Percentiles rank a stretch among this genome's conserved stretches.
phyloP scores from a whole-genome alignment of 2,888 invertebrate species.

The Hemithea aestivaria region DNA sequence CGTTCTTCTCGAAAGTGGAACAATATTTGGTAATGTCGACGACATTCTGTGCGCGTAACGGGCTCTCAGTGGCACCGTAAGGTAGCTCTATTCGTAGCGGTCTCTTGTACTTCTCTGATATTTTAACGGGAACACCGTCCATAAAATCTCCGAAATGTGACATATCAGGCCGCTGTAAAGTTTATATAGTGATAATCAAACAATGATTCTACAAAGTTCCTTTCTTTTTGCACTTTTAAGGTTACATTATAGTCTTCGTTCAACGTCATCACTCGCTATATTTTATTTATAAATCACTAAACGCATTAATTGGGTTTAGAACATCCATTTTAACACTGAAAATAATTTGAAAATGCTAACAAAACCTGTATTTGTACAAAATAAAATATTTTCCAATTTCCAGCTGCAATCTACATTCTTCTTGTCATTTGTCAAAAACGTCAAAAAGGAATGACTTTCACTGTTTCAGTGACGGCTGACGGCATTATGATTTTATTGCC shows the following conservation, averaged over 20 bases:
- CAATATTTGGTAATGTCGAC: conserved; percentile 80
- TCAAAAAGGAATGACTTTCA: no score
- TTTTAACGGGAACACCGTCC: conserved; percentile 93
- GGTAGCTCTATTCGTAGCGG: conserved; percentile 82
- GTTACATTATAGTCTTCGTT: conserved; percentile 68
- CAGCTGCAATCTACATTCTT: conserved; percentile 6
- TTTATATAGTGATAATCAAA: conserved; percentile 51
- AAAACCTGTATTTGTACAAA: conserved; percentile 7
- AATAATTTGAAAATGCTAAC: not conserved
- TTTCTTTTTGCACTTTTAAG: conserved; percentile 68
- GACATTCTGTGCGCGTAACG: conserved; percentile 56
- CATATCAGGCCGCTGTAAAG: conserved; percentile 56
- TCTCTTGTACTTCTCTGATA: conserved; percentile 91
- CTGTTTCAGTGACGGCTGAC: no score
- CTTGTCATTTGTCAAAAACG: conserved; percentile 1
- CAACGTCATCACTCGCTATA: conserved; percentile 65
- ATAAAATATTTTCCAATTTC: conserved; percentile 16
- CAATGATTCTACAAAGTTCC: conserved; percentile 70
- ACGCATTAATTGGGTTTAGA: conserved; percentile 3
- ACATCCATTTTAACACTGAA: conserved; percentile 10
- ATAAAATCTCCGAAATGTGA: conserved; percentile 81
- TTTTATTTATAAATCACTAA: conserved; percentile 26
- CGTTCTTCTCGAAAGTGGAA: conserved; percentile 83
- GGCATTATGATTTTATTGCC: no score
- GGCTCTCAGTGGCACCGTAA: conserved; percentile 55